phyloP scores from a whole-genome alignment of 2,888 invertebrate species.

The Leptarthrus brevirostris region DNA sequence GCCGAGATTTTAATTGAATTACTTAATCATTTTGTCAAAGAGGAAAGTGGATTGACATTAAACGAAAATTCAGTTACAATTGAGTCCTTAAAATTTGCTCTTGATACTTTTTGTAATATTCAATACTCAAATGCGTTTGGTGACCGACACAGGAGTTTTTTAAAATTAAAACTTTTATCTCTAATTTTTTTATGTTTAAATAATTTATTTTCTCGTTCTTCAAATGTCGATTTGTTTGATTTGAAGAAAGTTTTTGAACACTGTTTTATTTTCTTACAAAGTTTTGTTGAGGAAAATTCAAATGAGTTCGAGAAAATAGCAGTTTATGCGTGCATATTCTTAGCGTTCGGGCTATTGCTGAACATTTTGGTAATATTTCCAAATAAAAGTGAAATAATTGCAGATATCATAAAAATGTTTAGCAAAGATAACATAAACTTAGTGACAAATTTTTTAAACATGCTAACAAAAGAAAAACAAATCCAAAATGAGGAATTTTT shows the following conservation, averaged over 20 bases:
- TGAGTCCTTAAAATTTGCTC: constrained; percentile 62
- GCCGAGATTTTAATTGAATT: constrained; percentile 62
- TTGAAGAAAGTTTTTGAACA: constrained; percentile 60
- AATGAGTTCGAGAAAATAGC: not conserved
- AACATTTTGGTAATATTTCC: constrained; percentile 20
- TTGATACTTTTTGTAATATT: constrained; percentile 60
- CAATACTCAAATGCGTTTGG: constrained; percentile 54
- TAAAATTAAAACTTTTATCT: constrained; percentile 62
- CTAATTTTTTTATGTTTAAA: constrained; percentile 62
- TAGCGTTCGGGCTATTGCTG: constrained; percentile 1
- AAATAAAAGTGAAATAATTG: not conserved
- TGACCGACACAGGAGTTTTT: constrained; percentile 59
- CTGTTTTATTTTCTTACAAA: constrained; percentile 49
- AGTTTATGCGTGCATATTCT: not conserved
- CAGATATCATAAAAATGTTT: not conserved
- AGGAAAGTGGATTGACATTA: constrained; percentile 60
- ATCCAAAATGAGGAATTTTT: constrained; percentile 53
- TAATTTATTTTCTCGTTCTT: constrained; percentile 60
- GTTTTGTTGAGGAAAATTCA: not conserved
- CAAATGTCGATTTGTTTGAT: constrained; percentile 59
- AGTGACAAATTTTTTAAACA: not conserved
- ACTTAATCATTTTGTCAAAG: constrained; percentile 60
- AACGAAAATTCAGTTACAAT: constrained; percentile 60
- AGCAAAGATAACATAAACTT: constrained; percentile 19
- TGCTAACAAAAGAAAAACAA: not conserved